Conservation (phyloP, 1,140 invertebrate species). For the Apis dorsata region DNA sequence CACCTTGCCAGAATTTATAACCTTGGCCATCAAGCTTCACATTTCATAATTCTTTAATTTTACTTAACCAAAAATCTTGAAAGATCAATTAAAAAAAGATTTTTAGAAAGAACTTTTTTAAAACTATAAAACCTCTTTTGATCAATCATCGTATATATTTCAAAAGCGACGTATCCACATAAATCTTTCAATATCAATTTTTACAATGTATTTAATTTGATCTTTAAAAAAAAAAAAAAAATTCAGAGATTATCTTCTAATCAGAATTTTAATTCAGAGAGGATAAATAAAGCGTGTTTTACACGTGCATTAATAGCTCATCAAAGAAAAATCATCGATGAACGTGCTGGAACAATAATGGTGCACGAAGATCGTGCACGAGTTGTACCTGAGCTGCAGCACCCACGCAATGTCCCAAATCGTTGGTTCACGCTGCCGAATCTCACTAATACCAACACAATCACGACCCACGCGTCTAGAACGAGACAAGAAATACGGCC, state of each 20-base stretch:
- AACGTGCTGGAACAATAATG: conserved; percentile 28
- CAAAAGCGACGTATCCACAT: too few relatives aligned
- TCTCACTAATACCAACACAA: conserved; percentile 28
- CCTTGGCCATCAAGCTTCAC: not conserved
- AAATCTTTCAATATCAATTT: not conserved
- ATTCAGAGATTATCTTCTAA: too few relatives aligned
- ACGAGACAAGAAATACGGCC: conserved; percentile 47
- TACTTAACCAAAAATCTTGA: too few relatives aligned
- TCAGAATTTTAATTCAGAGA: not conserved
- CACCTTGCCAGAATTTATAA: not conserved
- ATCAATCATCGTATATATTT: too few relatives aligned
- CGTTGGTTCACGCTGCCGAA: conserved; percentile 27
- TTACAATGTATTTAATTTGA: not conserved
- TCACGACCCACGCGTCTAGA: conserved; percentile 32
- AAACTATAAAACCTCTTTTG: too few relatives aligned
- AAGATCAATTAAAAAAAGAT: too few relatives aligned
- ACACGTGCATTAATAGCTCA: not conserved
- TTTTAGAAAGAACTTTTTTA: too few relatives aligned
- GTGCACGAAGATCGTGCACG: not conserved
- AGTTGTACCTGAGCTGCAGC: conserved; percentile 2
- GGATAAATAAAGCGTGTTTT: not conserved
- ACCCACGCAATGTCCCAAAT: conserved; percentile 48
- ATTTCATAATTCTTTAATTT: not conserved
- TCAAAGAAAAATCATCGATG: conserved; percentile 1
- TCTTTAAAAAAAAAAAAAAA: not conserved